These are phyloP conservation scores for Takifugu ocellatus DNA, from an alignment of 2,797 vertebrate species.

Conservation along the genomic window DNA sequence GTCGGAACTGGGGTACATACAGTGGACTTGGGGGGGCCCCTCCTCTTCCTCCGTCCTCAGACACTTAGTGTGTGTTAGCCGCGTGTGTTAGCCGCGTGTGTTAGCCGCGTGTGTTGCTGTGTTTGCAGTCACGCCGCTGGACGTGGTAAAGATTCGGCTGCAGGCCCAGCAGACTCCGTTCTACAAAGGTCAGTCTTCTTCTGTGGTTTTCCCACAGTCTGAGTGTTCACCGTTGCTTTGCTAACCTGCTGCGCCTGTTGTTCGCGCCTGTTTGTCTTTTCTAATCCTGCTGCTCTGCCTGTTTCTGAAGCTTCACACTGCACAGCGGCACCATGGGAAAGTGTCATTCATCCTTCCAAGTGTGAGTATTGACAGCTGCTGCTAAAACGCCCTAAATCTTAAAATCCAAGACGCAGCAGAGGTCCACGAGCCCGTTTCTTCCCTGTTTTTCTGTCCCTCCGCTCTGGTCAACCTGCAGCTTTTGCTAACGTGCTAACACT, in stretches of 20 bases:
- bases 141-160: conserved; percentile 93
- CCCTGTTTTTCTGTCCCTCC: too few species aligned
- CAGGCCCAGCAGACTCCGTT: conserved; percentile 89
- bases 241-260: conserved; percentile 17
- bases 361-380: conserved; percentile 67
- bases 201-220: conserved; percentile 7
- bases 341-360: conserved; percentile 64
- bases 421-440: too few species aligned
- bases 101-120: not conserved
- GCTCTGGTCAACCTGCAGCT: too few species aligned
- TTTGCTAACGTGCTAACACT: too few species aligned
- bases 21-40: too few species aligned
- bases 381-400: not conserved
- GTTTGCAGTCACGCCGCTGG: conserved; percentile 87
- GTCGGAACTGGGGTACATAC: too few species aligned
- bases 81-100: not conserved
- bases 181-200: conserved; percentile 73
- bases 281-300: conserved; percentile 14
- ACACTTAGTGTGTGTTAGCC: not conserved
- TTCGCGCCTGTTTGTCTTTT: conserved; percentile 3
- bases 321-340: conserved; percentile 59
- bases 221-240: conserved; percentile 10
- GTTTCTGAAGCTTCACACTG: conserved; percentile 67
- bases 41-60: too few species aligned
- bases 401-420: too few species aligned